Evolutionary conservation across 2,888 invertebrate genomes (phyloP).

Genomic region (Sylvicola cinctus): DNA sequence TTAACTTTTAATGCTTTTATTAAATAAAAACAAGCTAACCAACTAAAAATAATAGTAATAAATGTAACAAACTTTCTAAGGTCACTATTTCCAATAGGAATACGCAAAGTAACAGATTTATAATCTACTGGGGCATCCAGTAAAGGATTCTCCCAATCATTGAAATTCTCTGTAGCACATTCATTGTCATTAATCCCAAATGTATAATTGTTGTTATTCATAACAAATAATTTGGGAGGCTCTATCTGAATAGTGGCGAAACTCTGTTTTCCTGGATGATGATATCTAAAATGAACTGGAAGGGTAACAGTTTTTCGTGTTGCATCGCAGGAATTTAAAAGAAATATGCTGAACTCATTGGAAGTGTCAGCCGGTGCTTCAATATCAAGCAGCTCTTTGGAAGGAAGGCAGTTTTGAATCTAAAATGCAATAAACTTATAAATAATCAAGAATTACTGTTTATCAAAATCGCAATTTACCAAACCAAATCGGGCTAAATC

Average conservation of each 20-base stretch:
- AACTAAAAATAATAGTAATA: conserved; percentile 1
- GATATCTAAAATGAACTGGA: conserved; percentile 5
- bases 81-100: conserved; percentile 2
- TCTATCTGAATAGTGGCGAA: not conserved
- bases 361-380: conserved; percentile 2
- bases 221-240: not conserved
- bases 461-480: not conserved
- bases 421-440: not conserved
- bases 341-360: not conserved
- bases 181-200: too few relatives aligned
- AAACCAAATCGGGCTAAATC: conserved; percentile 2
- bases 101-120: not conserved
- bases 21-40: not conserved
- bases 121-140: not conserved
- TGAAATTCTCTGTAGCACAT: too few relatives aligned
- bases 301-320: not conserved
- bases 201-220: not conserved
- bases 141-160: too few relatives aligned
- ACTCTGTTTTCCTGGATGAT: conserved; percentile 4
- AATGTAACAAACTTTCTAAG: not conserved
- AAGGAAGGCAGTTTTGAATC: conserved; percentile 2
- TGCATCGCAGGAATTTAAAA: not conserved
- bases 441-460: not conserved
- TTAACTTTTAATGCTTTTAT: too few relatives aligned
- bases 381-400: not conserved